Percentiles rank a stretch among this genome's conserved stretches.
phyloP scores from a whole-genome alignment of 2,888 invertebrate species.

The Drosophila demipolita region DNA sequence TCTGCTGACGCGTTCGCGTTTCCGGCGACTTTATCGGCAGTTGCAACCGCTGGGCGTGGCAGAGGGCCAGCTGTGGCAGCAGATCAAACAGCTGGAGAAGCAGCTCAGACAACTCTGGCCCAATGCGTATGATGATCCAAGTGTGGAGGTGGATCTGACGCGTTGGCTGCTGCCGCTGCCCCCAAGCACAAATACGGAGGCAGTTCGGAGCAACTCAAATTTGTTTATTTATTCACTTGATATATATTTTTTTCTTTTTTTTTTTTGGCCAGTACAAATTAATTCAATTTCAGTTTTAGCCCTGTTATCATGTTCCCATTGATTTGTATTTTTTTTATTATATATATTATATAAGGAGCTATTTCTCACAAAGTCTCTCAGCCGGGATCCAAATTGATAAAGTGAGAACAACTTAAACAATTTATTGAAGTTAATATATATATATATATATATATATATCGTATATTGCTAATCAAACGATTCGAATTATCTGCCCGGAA shows the following conservation, averaged over 20 bases:
- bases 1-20: slow-evolving; percentile 2
- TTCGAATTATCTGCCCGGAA: slow-evolving; percentile 1
- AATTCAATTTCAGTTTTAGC: slow-evolving; percentile 46
- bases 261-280: slow-evolving; percentile 31
- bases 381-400: slow-evolving; percentile 65
- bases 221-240: slow-evolving; percentile 1
- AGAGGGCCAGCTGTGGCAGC: slow-evolving; percentile 18
- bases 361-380: not conserved
- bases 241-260: slow-evolving; percentile 7
- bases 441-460: not conserved
- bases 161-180: slow-evolving; percentile 53
- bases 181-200: too few relatives aligned
- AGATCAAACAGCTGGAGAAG: slow-evolving; percentile 29
- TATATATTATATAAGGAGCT: slow-evolving; percentile 4
- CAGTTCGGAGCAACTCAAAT: slow-evolving; percentile 7
- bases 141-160: not conserved
- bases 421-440: slow-evolving; percentile 57
- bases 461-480: slow-evolving; percentile 26
- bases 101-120: not conserved
- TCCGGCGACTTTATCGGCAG: slow-evolving; percentile 6
- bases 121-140: not conserved
- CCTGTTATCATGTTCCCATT: slow-evolving; percentile 17
- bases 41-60: slow-evolving; percentile 10
- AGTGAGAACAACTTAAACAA: slow-evolving; percentile 57
- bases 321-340: slow-evolving; percentile 4